Evolutionary conservation across 2,113 vertebrate species (phyloP).

Genomic region (Dicrurus megarhynchus): DNA sequence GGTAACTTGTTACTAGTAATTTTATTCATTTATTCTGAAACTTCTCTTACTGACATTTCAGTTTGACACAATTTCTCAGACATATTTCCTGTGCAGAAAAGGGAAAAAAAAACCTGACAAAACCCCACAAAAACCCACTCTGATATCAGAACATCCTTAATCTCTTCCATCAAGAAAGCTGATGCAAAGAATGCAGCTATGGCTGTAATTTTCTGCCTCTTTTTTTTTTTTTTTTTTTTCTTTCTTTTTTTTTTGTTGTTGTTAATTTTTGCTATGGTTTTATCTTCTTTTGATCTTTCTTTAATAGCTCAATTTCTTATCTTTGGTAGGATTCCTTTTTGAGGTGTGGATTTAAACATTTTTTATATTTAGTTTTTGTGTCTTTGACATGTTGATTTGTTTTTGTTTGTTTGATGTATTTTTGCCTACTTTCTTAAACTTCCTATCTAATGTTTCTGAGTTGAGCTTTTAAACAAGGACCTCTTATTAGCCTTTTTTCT

Average conservation of each 20-base stretch:
- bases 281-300: background rate
- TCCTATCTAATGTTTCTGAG: background rate
- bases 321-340: background rate
- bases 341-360: background rate
- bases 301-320: constrained; percentile 34
- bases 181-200: background rate
- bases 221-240: too few relatives aligned
- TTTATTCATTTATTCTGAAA: constrained; percentile 63
- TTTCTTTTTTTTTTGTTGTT: too few relatives aligned
- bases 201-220: background rate
- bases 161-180: constrained; percentile 2
- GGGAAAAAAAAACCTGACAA: background rate
- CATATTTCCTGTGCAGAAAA: background rate
- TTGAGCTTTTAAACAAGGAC: background rate
- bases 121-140: background rate
- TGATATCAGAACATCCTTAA: constrained; percentile 6
- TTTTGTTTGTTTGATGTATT: background rate
- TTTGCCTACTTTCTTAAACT: background rate
- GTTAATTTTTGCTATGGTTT: background rate
- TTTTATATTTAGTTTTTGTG: background rate
- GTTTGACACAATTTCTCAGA: constrained; percentile 27
- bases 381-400: background rate
- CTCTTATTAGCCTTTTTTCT: background rate
- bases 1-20: constrained; percentile 41
- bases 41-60: constrained; percentile 26